Evolutionary conservation across 2,113 vertebrate genomes (phyloP).

Genomic region (Austrofundulus limnaeus): DNA sequence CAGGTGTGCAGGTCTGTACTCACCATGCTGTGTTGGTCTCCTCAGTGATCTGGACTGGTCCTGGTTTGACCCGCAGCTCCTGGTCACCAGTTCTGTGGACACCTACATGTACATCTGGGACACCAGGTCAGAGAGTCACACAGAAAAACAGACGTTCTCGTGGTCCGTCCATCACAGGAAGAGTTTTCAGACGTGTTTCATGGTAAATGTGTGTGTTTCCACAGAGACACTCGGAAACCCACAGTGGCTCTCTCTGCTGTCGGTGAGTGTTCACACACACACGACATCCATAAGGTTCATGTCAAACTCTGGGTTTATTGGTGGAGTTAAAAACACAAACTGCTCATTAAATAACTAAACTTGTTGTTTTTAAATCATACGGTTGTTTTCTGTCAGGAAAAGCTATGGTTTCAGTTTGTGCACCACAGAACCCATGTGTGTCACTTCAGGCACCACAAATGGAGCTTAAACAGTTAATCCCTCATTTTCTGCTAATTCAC

Average conservation of each 20-base stretch:
- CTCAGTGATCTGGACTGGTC: slow-evolving; percentile 97
- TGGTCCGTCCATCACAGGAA: too few species aligned
- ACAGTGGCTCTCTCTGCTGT: slow-evolving; percentile 90
- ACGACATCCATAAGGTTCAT: background rate
- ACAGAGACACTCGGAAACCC: slow-evolving; percentile 94
- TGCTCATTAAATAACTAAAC: too few species aligned
- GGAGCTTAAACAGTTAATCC: too few species aligned
- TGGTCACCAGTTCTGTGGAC: slow-evolving; percentile 97
- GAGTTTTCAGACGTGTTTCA: background rate
- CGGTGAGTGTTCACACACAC: slow-evolving; percentile 79
- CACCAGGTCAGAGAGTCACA: slow-evolving; percentile 84
- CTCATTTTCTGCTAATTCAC: too few species aligned
- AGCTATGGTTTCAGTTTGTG: too few species aligned
- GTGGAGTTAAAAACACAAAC: background rate
- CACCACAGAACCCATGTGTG: too few species aligned
- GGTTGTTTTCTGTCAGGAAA: too few species aligned
- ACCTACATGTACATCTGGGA: slow-evolving; percentile 99
- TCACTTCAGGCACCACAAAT: too few species aligned
- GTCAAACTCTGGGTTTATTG: background rate
- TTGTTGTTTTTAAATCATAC: too few species aligned
- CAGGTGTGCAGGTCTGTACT: background rate
- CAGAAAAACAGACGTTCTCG: too few species aligned
- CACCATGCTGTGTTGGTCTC: background rate
- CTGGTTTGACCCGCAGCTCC: slow-evolving; percentile 90
- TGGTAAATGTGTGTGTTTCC: too few species aligned